Evolutionary conservation across 1,140 invertebrate genomes (phyloP), one percentile per base, ranked within the genome.

Genomic region (Microplitis demolitor): DNA sequence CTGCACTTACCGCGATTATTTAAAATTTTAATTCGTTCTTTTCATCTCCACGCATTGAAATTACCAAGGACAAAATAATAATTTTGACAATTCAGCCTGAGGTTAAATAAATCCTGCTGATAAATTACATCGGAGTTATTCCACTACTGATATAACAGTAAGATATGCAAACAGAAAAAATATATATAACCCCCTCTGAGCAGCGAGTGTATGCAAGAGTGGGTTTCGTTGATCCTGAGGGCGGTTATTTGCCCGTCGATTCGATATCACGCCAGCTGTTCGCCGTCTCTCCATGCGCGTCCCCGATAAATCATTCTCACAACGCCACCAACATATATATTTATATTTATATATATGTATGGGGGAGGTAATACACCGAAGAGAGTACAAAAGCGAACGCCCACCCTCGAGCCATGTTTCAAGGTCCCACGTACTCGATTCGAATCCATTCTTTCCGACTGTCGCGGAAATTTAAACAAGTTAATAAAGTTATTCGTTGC

Each of bases 191-290:
- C 56, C 56, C 16, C 16, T 45, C 35, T 53, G 51, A 37, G 16
- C 53, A 11, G 6, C 5, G 6, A 11, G 39, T 45, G 39, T 9
- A 45, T 45, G 39, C 39, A 45, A 45, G 39, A 45, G 11, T 11
- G 39, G 8, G 39, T 11, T 31, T 8, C 62, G 33, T 31, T 62
- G 50, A 54, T 45, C 66, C 53, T 73, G 60, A 37, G 63, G 64
- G 60, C 67, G n/a, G 63, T 66, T 66, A 66, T 66, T 66, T 66
- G 63, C 63, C 63, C 39, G 63, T 66, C 63, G 63, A 37, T 62
- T 62, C 35, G 60, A 69, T 73, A 73, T 73, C 67, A 63, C 50
- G 69, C 66, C 72, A 73, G 72, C 72, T 73, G 72, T 73, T 73
- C 66, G 56, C 60, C 68, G 68, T 54, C 61, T 72, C 70, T 39